Evolutionary conservation across 2,113 vertebrate species (phyloP).

Genomic region (Phoenicopterus ruber): DNA sequence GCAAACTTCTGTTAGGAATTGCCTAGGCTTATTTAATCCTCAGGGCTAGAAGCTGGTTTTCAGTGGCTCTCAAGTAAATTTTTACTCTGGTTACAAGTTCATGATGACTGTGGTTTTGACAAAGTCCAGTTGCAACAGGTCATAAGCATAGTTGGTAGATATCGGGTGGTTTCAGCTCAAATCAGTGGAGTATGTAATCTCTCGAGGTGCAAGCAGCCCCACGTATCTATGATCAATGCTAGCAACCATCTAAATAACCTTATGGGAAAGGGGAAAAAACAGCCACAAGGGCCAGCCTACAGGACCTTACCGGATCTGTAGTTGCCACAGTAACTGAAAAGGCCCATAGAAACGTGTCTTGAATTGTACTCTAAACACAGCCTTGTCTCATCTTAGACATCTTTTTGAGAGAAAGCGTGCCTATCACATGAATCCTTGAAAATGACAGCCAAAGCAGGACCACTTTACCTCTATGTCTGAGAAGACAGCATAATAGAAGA

Average conservation of each 20-base stretch:
- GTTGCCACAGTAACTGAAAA: background rate
- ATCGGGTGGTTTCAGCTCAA: accelerated
- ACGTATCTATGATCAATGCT: background rate
- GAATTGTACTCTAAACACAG: background rate
- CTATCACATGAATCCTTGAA: background rate
- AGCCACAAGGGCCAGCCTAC: background rate
- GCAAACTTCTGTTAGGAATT: background rate
- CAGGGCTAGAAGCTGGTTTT: background rate
- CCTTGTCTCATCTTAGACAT: background rate
- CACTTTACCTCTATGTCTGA: background rate
- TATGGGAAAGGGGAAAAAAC: background rate
- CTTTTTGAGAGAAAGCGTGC: background rate
- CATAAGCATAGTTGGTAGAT: background rate
- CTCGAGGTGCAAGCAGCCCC: background rate
- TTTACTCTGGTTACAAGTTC: background rate
- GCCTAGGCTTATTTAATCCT: background rate
- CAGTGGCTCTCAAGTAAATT: background rate
- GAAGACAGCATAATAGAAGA: background rate
- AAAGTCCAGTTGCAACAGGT: background rate
- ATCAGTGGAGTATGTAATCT: background rate
- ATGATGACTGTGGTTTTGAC: background rate
- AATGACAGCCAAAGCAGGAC: background rate
- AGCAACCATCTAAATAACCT: background rate
- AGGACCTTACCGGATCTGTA: background rate
- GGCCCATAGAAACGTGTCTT: background rate